Evolutionary conservation across 2,888 invertebrate species (phyloP).

Genomic region (Lasioglossum vierecki): DNA sequence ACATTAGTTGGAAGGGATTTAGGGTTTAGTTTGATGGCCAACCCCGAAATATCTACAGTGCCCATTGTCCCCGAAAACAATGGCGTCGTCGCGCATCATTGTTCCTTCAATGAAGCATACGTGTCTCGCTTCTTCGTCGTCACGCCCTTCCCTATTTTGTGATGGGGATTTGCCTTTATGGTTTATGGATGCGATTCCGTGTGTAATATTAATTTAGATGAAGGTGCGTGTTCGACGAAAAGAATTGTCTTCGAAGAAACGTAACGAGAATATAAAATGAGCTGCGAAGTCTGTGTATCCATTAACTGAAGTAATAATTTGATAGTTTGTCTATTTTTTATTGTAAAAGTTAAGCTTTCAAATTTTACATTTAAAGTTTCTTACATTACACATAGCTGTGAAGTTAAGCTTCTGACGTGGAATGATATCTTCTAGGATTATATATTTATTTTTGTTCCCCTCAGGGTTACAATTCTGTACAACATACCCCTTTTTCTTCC

Average conservation of each 20-base stretch:
- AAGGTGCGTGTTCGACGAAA: conserved; percentile 13
- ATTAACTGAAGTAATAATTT: background rate
- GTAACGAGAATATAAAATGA: background rate
- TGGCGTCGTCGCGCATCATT: conserved; percentile 75
- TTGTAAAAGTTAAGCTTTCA: background rate
- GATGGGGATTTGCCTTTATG: conserved; percentile 59
- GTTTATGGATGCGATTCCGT: conserved; percentile 38
- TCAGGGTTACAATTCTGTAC: too few relatives aligned
- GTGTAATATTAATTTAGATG: conserved; percentile 54
- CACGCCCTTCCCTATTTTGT: conserved; percentile 49
- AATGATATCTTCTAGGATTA: background rate
- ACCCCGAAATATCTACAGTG: background rate
- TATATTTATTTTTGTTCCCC: too few relatives aligned
- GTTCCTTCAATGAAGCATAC: conserved; percentile 66
- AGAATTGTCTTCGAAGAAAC: background rate
- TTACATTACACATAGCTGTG: background rate
- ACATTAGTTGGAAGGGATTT: conserved; percentile 16
- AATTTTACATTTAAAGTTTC: background rate
- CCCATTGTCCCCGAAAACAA: conserved; percentile 75
- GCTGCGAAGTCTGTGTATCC: background rate
- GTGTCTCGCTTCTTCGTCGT: conserved; percentile 48
- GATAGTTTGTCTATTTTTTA: background rate
- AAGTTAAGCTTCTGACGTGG: background rate
- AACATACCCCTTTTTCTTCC: too few relatives aligned
- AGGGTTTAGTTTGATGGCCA: conserved; percentile 1